Base-by-base conservation (phyloP, 2,888 invertebrate genomes). In the Gerris lacustris region DNA sequence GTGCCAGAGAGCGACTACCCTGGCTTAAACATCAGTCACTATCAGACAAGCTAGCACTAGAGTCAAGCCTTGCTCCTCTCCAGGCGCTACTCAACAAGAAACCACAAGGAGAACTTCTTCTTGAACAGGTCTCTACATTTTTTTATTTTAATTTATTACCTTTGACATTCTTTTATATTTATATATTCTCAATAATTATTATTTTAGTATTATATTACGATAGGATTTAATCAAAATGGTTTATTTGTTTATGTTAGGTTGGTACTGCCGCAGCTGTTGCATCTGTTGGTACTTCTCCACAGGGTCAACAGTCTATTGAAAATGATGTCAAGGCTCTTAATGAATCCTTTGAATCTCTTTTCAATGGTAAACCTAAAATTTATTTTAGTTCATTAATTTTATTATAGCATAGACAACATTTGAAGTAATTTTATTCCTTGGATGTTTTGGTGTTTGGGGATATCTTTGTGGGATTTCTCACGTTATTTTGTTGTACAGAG, bases 1-100 rank as follows among this genome's bases (percentile, higher is more conserved):
- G 94, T 75, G 91, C 94, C 0, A 86, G 93, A 74, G 94, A 95
- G 81, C 94, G 93, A 79, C 88, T 94, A 74, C 94, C 94, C 5
- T 89, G 92, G 6, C 82, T 93, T 73, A 92, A 91, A 79, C 93
- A 93, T 72, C 87, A 90, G 76, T 88, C 91, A 5, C 81, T 94
- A 0, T 90, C 92, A 76, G 94, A 94, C 77, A 92, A 94, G 80
- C 79, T 94, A 71, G 91, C 94, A 0, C 90, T 95, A 74, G 94
- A 95, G 79, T 91, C 90, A 78, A 91, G 92, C 6, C 90, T 93
- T 0, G 89, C 90, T 44, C 92, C 93, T n/a, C 84, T 94, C 66
- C 93, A 94, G 77, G 88, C 89, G 70, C 80, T 94, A 47, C 83
- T 94, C 45, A 94, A 94, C 77, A 94, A 94, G 78, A 91, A 93